Evolutionary conservation across 2,797 vertebrate genomes (phyloP), one percentile per base, ranked within the genome.

Genomic region (Microctenopoma stevenorrisi): DNA sequence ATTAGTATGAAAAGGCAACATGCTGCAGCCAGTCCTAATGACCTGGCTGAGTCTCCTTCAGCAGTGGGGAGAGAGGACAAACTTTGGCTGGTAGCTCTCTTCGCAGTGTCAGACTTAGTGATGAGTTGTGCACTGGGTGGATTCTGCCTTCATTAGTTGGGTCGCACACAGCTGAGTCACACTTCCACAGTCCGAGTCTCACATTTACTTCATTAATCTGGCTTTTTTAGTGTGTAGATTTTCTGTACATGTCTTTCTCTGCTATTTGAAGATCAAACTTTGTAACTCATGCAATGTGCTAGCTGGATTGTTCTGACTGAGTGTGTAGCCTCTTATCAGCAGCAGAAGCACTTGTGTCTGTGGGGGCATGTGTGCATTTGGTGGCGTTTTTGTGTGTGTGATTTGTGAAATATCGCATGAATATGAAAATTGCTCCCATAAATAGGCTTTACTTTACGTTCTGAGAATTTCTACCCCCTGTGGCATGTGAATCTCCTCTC

Each of bases 361-460:
- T 74, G 51, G 18, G 59, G 13, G 62, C 49, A 4, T 73, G 51
- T 47, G 49, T 68, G 70, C 68, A 62, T 66, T 18, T 56, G 62
- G 62, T 44, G 30, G 48, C 60, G 56, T 9, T 63, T 76, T 76
- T 76, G 7, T 73, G 66, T 72, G 58, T 74, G 60, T 46, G 38
- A 43, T 46, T 55, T 76, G 78, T 70, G 83, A 87, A 83, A 85
- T 82, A 78, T 76, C 81, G 61, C 76, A 89, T 88, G 83, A 84
- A 86, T 86, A 89, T 88, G 85, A 89, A 86, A 86, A 84, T 76
- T 76, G 73, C 60, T 83, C 68, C 88, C 72, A 84, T 85, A 85
- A 89, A 88, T 86, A 86, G 81, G 70, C 84, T 83, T 89, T 66
- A 76, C 80, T 88, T 85, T 74, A 86, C 84, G 68, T 87, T 89